These are phyloP conservation scores for Dendrocincla tyrannina DNA, from an alignment of 2,797 vertebrate species.

Conservation along the genomic window DNA sequence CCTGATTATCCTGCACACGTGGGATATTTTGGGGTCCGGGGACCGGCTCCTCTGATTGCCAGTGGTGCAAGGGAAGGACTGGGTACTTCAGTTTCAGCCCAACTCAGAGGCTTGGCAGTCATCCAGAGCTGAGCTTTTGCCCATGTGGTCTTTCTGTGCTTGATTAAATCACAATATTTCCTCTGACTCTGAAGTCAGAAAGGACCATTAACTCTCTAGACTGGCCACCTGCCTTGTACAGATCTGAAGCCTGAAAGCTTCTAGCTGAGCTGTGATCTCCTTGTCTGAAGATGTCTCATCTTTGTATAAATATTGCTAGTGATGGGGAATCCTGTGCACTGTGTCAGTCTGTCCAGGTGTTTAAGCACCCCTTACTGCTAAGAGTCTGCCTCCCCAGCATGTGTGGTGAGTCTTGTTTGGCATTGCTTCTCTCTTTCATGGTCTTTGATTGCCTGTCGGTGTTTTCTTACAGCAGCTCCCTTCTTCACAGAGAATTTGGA, in stretches of 20 bases:
- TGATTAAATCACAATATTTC: constrained; percentile 52
- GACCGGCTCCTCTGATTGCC: background rate
- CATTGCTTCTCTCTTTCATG: background rate
- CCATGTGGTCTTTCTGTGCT: constrained; percentile 7
- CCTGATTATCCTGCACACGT: background rate
- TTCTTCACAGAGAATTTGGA: background rate
- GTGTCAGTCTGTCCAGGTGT: background rate
- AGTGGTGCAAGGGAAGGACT: background rate
- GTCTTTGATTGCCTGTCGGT: background rate
- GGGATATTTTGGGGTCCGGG: background rate
- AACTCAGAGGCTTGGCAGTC: background rate
- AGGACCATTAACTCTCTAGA: background rate
- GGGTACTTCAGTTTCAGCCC: background rate
- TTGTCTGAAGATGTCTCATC: background rate
- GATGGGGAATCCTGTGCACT: background rate
- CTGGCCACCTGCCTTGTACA: background rate
- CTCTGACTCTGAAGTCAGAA: constrained; percentile 10
- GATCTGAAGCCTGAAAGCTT: background rate
- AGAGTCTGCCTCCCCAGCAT: background rate
- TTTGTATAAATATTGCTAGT: background rate
- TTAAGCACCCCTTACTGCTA: background rate
- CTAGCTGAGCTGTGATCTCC: background rate
- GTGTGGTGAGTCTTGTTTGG: background rate
- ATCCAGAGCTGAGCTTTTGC: background rate
- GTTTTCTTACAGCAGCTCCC: background rate